Evolutionary conservation across 2,113 vertebrate genomes (phyloP).

Genomic region (Kryptolebias marmoratus): DNA sequence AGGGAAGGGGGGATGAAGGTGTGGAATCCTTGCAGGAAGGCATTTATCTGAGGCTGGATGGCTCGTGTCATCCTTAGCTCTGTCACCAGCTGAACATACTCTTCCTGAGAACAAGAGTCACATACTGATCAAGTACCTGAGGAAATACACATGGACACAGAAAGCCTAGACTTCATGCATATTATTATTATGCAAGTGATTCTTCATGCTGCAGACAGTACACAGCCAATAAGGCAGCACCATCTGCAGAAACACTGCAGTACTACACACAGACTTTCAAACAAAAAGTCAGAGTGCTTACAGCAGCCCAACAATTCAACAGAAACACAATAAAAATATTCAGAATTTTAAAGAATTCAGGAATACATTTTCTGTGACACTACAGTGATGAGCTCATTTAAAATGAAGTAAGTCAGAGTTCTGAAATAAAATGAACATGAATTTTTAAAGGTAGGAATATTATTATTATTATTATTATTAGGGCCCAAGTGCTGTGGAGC

Average conservation of each 20-base stretch:
- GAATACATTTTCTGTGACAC: no score
- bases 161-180: slow-evolving; percentile 8
- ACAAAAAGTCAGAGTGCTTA: background rate
- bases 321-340: no score
- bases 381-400: no score
- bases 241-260: slow-evolving; percentile 33
- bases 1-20: slow-evolving; percentile 96
- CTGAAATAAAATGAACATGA: no score
- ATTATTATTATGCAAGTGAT: no score
- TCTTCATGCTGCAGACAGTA: background rate
- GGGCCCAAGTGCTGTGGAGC: no score
- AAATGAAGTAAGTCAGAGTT: no score
- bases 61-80: slow-evolving; percentile 98
- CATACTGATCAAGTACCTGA: slow-evolving; percentile 28
- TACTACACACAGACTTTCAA: background rate
- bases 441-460: no score
- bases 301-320: background rate
- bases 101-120: slow-evolving; percentile 81
- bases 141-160: slow-evolving; percentile 26
- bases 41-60: slow-evolving; percentile 98
- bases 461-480: no score
- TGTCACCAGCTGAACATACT: slow-evolving; percentile 99
- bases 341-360: no score
- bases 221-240: slow-evolving; percentile 33
- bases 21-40: slow-evolving; percentile 96